Conservation (phyloP, 1,140 invertebrate species). For the Lethrus apterus region DNA sequence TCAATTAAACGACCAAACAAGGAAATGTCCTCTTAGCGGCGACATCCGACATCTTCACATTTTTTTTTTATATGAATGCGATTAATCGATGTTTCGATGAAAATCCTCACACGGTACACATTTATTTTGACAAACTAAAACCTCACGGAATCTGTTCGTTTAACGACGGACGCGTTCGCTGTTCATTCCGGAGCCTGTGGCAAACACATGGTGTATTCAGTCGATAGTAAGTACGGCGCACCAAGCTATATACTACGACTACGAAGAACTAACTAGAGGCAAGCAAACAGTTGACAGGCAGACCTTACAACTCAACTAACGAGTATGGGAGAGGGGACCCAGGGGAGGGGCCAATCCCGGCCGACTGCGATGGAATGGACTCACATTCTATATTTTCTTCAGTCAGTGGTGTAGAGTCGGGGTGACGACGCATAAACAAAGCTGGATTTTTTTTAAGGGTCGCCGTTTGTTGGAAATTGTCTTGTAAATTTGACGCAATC, state of each 20-base stretch:
- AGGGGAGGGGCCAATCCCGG: conserved; percentile 28
- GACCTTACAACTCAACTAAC: conserved; percentile 41
- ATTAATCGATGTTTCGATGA: too few species aligned
- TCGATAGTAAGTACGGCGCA: conserved; percentile 16
- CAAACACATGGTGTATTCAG: conserved; percentile 5
- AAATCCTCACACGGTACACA: too few species aligned
- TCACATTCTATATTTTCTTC: conserved; percentile 29
- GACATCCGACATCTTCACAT: too few species aligned
- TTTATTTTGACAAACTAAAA: too few species aligned
- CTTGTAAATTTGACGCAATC: too few species aligned
- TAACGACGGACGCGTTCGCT: too few species aligned
- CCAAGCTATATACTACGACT: conserved; percentile 24
- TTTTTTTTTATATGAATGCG: too few species aligned
- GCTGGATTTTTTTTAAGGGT: too few species aligned
- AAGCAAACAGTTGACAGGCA: conserved; percentile 37
- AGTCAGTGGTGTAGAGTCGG: conserved; percentile 23
- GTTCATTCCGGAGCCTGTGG: too few species aligned
- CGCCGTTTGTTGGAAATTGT: too few species aligned
- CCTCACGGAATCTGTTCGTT: too few species aligned
- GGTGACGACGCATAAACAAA: too few species aligned
- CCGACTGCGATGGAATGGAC: conserved; percentile 30
- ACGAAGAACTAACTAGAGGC: conserved; percentile 36
- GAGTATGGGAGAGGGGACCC: conserved; percentile 28
- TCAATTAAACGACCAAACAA: conserved; percentile 18
- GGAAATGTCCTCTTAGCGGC: conserved; percentile 17